Conservation (phyloP, 2,113 vertebrate species). For the Prietella phreatophila region DNA sequence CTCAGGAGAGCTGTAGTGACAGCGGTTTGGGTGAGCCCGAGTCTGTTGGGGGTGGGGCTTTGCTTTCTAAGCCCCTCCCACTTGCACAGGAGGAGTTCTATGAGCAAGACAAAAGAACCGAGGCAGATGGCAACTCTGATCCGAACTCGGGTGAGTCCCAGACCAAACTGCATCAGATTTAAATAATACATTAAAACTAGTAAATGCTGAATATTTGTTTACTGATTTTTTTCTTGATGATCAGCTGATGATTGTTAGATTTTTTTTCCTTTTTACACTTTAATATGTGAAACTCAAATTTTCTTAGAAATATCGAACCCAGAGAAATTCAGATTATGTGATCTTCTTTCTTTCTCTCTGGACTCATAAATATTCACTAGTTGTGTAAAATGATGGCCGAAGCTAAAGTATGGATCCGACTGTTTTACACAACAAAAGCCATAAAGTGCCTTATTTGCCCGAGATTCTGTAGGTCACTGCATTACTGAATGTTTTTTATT, state of each 20-base stretch:
- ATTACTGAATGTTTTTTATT: slow-evolving; percentile 33
- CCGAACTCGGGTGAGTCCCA: slow-evolving; percentile 93
- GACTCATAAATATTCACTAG: slow-evolving; percentile 25
- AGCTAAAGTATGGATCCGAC: slow-evolving; percentile 1
- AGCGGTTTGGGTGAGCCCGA: slow-evolving; percentile 98
- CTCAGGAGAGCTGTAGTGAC: slow-evolving; percentile 99
- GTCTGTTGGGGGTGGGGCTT: slow-evolving; percentile 92
- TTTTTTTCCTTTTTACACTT: not conserved
- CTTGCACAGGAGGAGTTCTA: slow-evolving; percentile 99
- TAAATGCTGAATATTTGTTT: no score
- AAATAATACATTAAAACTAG: not conserved
- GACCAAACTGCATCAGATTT: not conserved
- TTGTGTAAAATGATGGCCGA: slow-evolving; percentile 7
- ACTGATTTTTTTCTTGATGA: not conserved
- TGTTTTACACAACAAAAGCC: slow-evolving; percentile 37
- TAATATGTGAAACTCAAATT: not conserved
- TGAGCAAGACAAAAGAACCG: slow-evolving; percentile 98
- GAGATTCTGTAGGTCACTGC: slow-evolving; percentile 33
- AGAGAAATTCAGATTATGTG: slow-evolving; percentile 23
- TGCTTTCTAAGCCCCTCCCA: slow-evolving; percentile 99
- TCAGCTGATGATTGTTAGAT: slow-evolving; percentile 7
- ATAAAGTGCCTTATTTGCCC: slow-evolving; percentile 11
- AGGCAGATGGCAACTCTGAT: slow-evolving; percentile 98
- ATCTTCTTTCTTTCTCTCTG: not conserved
- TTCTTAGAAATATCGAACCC: slow-evolving; percentile 10